These are phyloP conservation scores for Panonychus citri DNA, from an alignment of 1,140 invertebrate species.

Conservation along the genomic window DNA sequence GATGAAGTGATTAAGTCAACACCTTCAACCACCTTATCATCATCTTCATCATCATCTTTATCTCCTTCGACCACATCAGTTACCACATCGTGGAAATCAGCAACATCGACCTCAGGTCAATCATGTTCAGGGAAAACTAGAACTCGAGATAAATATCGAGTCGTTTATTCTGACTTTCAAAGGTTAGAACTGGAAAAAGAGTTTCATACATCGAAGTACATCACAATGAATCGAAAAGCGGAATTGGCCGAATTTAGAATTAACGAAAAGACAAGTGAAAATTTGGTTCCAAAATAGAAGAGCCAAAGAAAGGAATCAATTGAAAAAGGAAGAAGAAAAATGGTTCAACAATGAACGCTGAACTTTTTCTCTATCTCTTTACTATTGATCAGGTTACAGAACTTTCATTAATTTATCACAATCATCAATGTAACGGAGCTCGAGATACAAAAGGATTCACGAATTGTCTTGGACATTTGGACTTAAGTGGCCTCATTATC, in stretches of 20 bases:
- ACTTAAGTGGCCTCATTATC: too few species aligned
- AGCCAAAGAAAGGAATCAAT: too few species aligned
- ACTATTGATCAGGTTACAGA: too few species aligned
- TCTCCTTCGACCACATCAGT: neutral
- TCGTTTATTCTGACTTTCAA: conserved; percentile 91
- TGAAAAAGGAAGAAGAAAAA: too few species aligned
- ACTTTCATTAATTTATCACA: too few species aligned
- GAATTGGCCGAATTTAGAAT: conserved; percentile 59
- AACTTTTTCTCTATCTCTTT: too few species aligned
- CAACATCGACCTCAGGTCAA: neutral
- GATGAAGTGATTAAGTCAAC: neutral
- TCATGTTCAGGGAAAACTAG: conserved; percentile 41
- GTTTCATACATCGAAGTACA: conserved; percentile 78
- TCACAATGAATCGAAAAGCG: conserved; percentile 77
- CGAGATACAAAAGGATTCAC: too few species aligned
- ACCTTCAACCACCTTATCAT: neutral
- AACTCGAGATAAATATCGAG: conserved; percentile 97
- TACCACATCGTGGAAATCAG: neutral
- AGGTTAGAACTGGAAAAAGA: conserved; percentile 92
- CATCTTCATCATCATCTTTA: neutral
- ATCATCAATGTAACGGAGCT: too few species aligned
- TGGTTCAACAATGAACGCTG: too few species aligned
- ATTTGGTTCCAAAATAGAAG: conserved; percentile 54
- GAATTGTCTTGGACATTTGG: too few species aligned
- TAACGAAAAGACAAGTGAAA: conserved; percentile 77